A percentile compares a stretch with the other conserved stretches of the same genome.
Evolutionary conservation across 1,140 invertebrate genomes (phyloP).

Genomic region (Bombus soroeensis): DNA sequence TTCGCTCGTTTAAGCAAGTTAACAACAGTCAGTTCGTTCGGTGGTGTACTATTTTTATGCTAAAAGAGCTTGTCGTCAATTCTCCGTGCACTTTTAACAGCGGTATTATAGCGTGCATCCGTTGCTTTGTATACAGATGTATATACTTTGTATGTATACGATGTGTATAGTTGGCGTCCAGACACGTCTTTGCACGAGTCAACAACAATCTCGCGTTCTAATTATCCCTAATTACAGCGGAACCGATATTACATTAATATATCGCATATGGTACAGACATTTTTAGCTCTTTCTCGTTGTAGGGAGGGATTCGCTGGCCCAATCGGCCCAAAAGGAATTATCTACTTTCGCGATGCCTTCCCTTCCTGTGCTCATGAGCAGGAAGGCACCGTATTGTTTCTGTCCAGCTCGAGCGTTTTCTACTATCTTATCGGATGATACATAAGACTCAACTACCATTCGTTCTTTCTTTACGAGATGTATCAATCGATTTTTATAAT

Average conservation of each 20-base stretch:
- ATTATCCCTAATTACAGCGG: conserved; percentile 43
- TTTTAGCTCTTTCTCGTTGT: conserved; percentile 6
- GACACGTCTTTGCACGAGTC: conserved; percentile 31
- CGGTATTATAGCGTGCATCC: not conserved
- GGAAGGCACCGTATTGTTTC: conserved; percentile 32
- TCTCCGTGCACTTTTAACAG: not conserved
- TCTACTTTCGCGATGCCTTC: conserved; percentile 38
- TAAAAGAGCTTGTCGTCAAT: conserved; percentile 25
- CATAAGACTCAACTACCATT: not conserved
- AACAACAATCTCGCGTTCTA: conserved; percentile 17
- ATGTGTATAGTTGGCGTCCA: not conserved
- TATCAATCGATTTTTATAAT: too few relatives aligned
- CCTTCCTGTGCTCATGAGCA: not conserved
- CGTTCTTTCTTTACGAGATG: not conserved
- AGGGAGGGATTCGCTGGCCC: conserved; percentile 67
- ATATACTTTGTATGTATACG: not conserved
- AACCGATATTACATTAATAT: conserved; percentile 18
- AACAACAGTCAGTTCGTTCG: conserved; percentile 36
- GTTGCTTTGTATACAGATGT: not conserved
- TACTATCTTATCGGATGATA: too few relatives aligned
- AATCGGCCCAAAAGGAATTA: conserved; percentile 55
- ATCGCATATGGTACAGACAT: conserved; percentile 32
- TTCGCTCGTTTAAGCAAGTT: conserved; percentile 7
- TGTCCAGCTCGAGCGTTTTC: conserved; percentile 22
- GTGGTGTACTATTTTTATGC: conserved; percentile 9